A percentile compares a stretch with the other conserved stretches of the same genome.
These are phyloP conservation scores for Strigamia crassipes DNA, from an alignment of 2,888 invertebrate genomes.

Conservation along the genomic window DNA sequence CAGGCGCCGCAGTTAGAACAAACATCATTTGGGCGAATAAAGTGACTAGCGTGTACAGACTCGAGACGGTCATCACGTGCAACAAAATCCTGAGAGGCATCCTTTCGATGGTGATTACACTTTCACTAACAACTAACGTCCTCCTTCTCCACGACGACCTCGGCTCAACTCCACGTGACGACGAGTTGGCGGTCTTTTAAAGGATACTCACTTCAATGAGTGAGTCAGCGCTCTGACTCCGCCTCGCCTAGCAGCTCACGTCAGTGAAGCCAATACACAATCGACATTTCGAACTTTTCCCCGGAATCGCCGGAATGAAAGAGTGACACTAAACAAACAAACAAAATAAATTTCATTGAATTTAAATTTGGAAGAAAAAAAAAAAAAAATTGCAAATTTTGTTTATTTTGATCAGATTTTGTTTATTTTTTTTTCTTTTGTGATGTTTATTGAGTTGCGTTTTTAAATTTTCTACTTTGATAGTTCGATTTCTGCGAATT, in stretches of 20 bases:
- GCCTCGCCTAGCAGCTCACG: background rate
- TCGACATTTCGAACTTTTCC: background rate
- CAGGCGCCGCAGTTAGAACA: background rate
- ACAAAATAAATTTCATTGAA: background rate
- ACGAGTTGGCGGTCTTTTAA: conserved; percentile 19
- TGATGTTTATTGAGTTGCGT: background rate
- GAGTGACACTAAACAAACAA: no score
- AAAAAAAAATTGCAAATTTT: no score
- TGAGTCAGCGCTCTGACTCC: conserved; percentile 3
- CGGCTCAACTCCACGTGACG: conserved; percentile 26
- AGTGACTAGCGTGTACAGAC: background rate
- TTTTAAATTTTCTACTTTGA: background rate
- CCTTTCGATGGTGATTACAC: background rate
- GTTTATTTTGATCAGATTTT: background rate
- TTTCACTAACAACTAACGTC: background rate
- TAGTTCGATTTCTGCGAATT: background rate
- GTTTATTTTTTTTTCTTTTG: background rate
- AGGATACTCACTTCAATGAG: conserved; percentile 18
- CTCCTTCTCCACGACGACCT: conserved; percentile 8
- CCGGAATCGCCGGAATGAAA: no score
- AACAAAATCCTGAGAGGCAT: background rate
- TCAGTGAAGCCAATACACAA: background rate
- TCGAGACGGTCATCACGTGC: background rate
- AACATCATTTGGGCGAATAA: background rate
- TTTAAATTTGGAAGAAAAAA: no score